phyloP scores from a whole-genome alignment of 1,140 invertebrate species.

The Drosophila bocki region DNA sequence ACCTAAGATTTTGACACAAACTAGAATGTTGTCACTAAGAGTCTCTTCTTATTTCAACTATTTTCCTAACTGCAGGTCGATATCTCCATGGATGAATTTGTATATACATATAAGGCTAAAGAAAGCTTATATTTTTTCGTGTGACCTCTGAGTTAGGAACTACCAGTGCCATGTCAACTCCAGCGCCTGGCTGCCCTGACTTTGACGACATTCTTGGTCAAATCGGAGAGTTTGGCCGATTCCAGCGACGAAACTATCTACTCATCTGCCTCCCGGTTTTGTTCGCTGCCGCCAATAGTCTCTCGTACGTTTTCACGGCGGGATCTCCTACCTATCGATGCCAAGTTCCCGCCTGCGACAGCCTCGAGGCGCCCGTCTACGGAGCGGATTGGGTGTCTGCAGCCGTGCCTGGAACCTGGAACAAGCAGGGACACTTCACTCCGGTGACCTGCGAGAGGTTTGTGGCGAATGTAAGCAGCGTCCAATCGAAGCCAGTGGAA shows the following conservation, averaged over 20 bases:
- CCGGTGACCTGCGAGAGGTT: constrained; percentile 69
- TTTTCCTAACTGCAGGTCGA: neutral
- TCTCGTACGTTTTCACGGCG: constrained; percentile 88
- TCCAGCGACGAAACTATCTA: constrained; percentile 86
- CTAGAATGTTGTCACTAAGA: too few relatives aligned
- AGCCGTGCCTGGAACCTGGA: constrained; percentile 84
- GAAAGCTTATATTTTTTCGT: neutral
- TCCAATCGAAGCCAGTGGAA: neutral
- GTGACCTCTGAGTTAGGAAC: neutral
- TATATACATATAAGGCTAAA: neutral
- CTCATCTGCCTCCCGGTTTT: constrained; percentile 87
- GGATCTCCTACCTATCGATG: constrained; percentile 86
- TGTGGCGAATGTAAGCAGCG: constrained; percentile 20
- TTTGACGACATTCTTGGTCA: constrained; percentile 86
- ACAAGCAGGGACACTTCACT: constrained; percentile 67
- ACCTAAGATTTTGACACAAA: too few relatives aligned
- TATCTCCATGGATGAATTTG: neutral
- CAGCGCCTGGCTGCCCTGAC: constrained; percentile 37
- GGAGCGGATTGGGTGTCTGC: constrained; percentile 84
- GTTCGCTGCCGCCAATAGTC: constrained; percentile 87
- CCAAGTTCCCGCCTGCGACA: constrained; percentile 86
- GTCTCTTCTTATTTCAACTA: neutral
- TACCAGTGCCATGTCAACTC: constrained; percentile 2
- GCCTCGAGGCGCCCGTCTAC: constrained; percentile 67
- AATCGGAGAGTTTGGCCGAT: constrained; percentile 87